These are phyloP conservation scores for Cistogaster globosa DNA, from an alignment of 2,888 invertebrate genomes.

Conservation along the genomic window DNA sequence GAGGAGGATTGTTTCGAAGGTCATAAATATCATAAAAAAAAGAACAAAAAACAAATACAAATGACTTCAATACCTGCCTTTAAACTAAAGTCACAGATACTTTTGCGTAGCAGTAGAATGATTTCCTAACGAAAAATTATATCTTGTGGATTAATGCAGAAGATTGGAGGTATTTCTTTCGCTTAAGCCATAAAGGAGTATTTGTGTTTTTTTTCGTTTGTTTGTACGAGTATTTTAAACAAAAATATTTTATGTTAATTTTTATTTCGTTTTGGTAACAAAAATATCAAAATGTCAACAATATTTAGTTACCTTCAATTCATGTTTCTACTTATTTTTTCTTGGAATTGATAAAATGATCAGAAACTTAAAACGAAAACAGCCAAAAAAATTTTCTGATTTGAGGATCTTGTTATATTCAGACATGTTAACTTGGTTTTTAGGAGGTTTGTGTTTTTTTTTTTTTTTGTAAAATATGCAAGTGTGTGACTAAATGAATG, in stretches of 20 bases:
- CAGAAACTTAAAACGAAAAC: conserved; percentile 5
- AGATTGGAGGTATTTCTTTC: background rate
- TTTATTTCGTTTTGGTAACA: conserved; percentile 49
- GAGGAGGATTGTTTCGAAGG: conserved; percentile 53
- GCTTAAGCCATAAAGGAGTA: too few species aligned
- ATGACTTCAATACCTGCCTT: conserved; percentile 24
- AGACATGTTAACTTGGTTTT: conserved; percentile 27
- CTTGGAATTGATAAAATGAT: conserved; percentile 51
- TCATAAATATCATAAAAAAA: conserved; percentile 54
- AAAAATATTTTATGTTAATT: conserved; percentile 44
- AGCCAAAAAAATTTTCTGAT: conserved; percentile 3
- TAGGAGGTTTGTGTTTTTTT: conserved; percentile 1
- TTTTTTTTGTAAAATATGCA: background rate
- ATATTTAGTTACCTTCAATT: conserved; percentile 64
- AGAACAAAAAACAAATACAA: background rate
- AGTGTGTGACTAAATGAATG: conserved; percentile 36
- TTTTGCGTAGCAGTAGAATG: background rate
- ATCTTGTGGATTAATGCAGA: too few species aligned
- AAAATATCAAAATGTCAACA: conserved; percentile 64
- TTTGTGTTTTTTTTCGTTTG: too few species aligned
- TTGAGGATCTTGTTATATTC: conserved; percentile 31
- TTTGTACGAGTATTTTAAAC: background rate
- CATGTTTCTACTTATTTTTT: conserved; percentile 24
- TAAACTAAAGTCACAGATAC: conserved; percentile 23
- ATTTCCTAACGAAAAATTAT: background rate